phyloP scores from a whole-genome alignment of 2,113 vertebrate species.

The Oreamnos americanus region DNA sequence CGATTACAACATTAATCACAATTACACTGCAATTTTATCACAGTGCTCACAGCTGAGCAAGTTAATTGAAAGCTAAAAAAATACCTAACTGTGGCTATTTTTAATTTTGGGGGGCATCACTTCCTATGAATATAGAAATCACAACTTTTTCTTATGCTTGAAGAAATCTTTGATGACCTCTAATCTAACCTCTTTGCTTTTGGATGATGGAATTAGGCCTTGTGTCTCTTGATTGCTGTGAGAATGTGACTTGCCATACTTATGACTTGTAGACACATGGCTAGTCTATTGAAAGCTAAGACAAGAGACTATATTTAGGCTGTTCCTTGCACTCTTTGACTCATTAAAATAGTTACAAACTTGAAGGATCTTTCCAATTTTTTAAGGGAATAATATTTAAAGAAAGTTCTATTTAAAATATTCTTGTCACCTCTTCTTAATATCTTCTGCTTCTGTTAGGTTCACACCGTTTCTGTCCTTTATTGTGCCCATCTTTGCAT shows the following conservation, averaged over 20 bases:
- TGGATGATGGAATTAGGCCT: not conserved
- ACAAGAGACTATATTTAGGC: not conserved
- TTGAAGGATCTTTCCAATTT: not conserved
- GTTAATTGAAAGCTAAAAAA: conserved; percentile 64
- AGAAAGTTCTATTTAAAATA: not conserved
- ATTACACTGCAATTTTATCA: conserved; percentile 58
- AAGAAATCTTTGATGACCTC: conserved; percentile 46
- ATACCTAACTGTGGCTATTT: conserved; percentile 37
- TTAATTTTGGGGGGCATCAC: conserved; percentile 34
- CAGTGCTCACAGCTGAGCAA: conserved; percentile 51
- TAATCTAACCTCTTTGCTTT: conserved; percentile 40
- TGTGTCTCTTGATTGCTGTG: not conserved
- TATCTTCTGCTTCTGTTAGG: not conserved
- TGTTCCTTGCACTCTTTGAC: not conserved
- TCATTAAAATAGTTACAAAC: not conserved
- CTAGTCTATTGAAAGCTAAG: not conserved
- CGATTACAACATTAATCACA: conserved; percentile 57
- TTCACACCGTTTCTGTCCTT: not conserved
- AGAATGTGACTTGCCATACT: not conserved
- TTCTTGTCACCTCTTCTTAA: not conserved
- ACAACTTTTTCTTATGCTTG: not conserved
- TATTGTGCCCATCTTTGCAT: not conserved
- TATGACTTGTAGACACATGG: not conserved
- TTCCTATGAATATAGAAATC: conserved; percentile 16
- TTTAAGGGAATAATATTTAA: not conserved